Evolutionary conservation across 2,113 vertebrate genomes (phyloP).

Genomic region (Peromyscus leucopus): DNA sequence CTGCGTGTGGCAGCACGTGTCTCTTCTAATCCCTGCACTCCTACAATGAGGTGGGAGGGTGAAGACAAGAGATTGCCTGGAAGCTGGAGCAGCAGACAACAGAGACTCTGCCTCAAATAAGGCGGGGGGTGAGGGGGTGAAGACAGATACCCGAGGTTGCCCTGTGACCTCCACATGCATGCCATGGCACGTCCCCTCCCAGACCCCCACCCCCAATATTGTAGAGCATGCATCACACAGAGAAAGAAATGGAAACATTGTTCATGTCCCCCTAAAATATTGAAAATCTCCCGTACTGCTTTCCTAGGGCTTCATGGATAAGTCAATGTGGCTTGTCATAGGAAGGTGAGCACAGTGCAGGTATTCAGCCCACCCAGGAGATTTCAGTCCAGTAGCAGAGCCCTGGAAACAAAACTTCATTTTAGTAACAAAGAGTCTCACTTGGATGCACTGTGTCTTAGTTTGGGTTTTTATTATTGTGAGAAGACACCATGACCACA

Average conservation of each 20-base stretch:
- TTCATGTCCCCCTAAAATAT: not conserved
- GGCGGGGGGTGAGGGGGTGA: not conserved
- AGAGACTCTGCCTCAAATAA: not conserved
- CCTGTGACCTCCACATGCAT: too few relatives aligned
- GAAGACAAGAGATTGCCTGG: not conserved
- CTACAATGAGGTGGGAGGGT: not conserved
- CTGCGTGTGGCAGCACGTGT: not conserved
- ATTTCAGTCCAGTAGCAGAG: not conserved
- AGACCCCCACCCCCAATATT: not conserved
- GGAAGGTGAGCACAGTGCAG: not conserved
- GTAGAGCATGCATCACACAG: not conserved
- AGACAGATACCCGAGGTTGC: too few relatives aligned
- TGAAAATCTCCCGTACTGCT: not conserved
- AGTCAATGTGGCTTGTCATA: accelerated
- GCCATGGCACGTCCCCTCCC: not conserved
- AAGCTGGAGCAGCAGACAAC: not conserved
- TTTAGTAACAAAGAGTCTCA: not conserved
- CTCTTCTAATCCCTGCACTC: not conserved
- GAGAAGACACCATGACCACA: too few relatives aligned
- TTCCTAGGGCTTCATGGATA: not conserved
- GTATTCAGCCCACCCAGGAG: not conserved
- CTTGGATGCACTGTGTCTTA: not conserved
- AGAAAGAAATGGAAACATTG: slow-evolving; percentile 13
- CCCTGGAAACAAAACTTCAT: not conserved
- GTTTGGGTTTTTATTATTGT: too few relatives aligned